phyloP scores from a whole-genome alignment of 2,888 invertebrate genomes.

The Drosophila cognata region DNA sequence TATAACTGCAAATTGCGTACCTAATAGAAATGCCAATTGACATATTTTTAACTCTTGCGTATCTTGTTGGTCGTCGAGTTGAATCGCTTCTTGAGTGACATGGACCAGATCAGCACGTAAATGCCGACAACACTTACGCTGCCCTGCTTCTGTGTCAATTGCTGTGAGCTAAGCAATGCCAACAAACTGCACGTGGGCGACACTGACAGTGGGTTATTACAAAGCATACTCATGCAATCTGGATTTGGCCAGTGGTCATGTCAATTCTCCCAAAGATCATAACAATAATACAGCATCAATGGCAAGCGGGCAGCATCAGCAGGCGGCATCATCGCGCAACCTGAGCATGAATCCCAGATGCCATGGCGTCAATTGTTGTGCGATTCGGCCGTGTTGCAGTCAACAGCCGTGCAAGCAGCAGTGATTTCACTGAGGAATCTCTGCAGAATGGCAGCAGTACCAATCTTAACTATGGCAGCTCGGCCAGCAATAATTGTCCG shows the following conservation, averaged over 20 bases:
- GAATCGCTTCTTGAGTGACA: conserved; percentile 91
- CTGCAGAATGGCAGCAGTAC: conserved; percentile 78
- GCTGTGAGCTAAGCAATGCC: conserved; percentile 86
- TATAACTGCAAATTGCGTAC: too few species aligned
- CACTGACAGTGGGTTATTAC: conserved; percentile 96
- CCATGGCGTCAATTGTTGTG: conserved; percentile 87
- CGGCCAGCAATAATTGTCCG: conserved; percentile 23
- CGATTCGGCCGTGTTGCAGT: conserved; percentile 85
- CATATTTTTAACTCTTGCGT: too few species aligned
- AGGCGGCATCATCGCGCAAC: conserved; percentile 65
- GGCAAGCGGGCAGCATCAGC: conserved; percentile 39
- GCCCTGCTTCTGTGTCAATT: conserved; percentile 94
- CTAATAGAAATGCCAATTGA: too few species aligned
- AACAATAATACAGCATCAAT: conserved; percentile 68
- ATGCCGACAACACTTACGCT: conserved; percentile 94
- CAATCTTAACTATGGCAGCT: conserved; percentile 61
- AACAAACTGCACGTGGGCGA: conserved; percentile 88
- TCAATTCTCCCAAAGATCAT: conserved; percentile 86
- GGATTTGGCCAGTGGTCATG: conserved; percentile 87
- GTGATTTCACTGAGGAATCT: conserved; percentile 79
- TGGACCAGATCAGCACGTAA: conserved; percentile 95
- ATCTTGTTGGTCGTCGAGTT: conserved; percentile 90
- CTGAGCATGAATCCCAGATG: conserved; percentile 85
- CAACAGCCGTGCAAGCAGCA: conserved; percentile 73
- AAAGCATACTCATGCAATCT: conserved; percentile 92